Percentiles rank a stretch among this genome's conserved stretches.
phyloP scores from a whole-genome alignment of 2,888 invertebrate genomes.

The Azorinus chamasolen region DNA sequence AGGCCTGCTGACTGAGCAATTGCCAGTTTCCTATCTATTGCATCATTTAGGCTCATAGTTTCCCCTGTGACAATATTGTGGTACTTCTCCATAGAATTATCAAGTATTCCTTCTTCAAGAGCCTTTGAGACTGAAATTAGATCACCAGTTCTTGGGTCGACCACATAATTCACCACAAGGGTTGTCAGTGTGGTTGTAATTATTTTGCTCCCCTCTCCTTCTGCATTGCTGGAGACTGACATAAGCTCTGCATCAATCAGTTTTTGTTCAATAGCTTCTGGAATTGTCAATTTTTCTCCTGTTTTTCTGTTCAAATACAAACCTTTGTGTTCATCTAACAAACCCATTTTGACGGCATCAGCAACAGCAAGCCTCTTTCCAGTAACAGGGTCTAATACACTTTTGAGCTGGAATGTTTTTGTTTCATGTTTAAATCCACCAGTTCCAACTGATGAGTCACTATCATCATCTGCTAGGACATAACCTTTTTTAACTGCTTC shows the following conservation, averaged over 20 bases:
- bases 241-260: conserved; percentile 88
- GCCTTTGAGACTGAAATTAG: conserved; percentile 96
- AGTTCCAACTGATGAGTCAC: conserved; percentile 93
- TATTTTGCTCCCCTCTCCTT: conserved; percentile 94
- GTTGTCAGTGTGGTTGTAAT: conserved; percentile 83
- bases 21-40: conserved; percentile 90
- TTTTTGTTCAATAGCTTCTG: conserved; percentile 93
- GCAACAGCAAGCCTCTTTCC: conserved; percentile 92
- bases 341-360: conserved; percentile 96
- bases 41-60: conserved; percentile 91
- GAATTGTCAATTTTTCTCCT: conserved; percentile 93
- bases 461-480: conserved; percentile 91
- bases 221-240: conserved; percentile 90
- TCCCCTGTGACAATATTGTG: conserved; percentile 88
- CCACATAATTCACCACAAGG: conserved; percentile 88
- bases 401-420: conserved; percentile 80
- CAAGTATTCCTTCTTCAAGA: conserved; percentile 95
- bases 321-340: conserved; percentile 92
- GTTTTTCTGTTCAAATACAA: conserved; percentile 90
- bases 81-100: conserved; percentile 93
- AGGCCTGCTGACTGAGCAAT: conserved; percentile 89
- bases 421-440: conserved; percentile 89
- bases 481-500: conserved; percentile 94
- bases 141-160: conserved; percentile 89
- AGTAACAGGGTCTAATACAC: conserved; percentile 90